Conservation (phyloP, 2,797 vertebrate genomes). For the Falco naumanni region DNA sequence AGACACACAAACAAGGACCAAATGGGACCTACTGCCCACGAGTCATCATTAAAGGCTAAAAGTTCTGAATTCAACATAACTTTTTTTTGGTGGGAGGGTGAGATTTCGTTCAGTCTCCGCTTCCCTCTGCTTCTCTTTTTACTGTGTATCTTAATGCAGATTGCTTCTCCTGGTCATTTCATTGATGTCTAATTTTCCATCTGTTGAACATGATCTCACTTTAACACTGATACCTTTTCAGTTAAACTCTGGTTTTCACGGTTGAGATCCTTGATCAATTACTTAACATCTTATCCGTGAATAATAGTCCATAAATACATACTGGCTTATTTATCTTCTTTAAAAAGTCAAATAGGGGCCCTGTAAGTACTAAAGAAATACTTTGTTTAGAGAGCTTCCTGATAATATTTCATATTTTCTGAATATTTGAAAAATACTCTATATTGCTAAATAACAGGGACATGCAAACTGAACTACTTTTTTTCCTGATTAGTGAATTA, state of each 20-base stretch:
- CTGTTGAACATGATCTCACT: conserved; percentile 7
- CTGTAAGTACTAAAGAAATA: neutral
- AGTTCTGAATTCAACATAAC: neutral
- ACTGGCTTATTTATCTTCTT: neutral
- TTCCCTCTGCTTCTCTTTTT: neutral
- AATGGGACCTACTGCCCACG: neutral
- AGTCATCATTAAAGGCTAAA: neutral
- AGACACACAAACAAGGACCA: neutral
- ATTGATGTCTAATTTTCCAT: conserved; percentile 18
- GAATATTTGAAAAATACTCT: neutral
- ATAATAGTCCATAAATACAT: neutral
- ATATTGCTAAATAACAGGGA: neutral
- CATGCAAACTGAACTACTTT: neutral
- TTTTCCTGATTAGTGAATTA: neutral
- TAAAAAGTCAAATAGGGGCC: neutral
- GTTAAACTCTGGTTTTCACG: conserved; percentile 50
- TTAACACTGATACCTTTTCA: conserved; percentile 10
- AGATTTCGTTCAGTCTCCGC: neutral
- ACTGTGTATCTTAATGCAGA: neutral
- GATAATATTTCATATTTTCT: neutral
- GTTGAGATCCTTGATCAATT: conserved; percentile 50
- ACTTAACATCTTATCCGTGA: neutral
- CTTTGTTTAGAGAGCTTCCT: neutral
- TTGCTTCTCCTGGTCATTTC: neutral
- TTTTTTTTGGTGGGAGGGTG: neutral